These are phyloP conservation scores for Dicranocentrus wangi DNA, from an alignment of 2,888 invertebrate genomes.

Conservation along the genomic window DNA sequence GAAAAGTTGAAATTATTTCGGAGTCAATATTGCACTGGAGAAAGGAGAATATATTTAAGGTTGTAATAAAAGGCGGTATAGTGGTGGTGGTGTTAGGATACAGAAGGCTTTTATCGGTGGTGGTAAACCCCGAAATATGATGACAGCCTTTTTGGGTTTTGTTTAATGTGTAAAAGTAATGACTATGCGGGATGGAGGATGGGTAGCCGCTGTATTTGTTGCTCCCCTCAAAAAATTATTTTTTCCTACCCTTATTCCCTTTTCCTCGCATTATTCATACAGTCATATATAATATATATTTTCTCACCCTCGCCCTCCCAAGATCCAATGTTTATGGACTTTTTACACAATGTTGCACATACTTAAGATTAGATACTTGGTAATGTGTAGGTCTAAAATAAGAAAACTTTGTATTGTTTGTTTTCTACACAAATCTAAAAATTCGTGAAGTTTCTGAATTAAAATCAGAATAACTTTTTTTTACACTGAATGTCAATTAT, in stretches of 20 bases:
- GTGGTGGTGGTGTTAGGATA: conserved; percentile 18
- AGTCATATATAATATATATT: conserved; percentile 36
- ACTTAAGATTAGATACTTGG: too few relatives aligned
- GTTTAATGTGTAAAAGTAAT: conserved; percentile 33
- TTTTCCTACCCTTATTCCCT: conserved; percentile 17
- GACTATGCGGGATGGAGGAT: not conserved
- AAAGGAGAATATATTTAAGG: conserved; percentile 22
- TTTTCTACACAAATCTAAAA: too few relatives aligned
- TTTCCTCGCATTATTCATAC: conserved; percentile 24
- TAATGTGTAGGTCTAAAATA: too few relatives aligned
- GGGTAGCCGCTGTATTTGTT: not conserved
- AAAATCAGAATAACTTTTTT: too few relatives aligned
- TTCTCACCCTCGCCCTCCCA: conserved; percentile 8
- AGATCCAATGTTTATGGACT: too few relatives aligned
- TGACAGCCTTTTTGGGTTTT: conserved; percentile 56
- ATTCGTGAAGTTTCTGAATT: too few relatives aligned
- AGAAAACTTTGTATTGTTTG: too few relatives aligned
- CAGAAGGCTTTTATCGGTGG: conserved; percentile 14
- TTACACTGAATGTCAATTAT: too few relatives aligned
- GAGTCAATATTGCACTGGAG: conserved; percentile 33
- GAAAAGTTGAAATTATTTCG: conserved; percentile 32
- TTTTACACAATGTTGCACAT: too few relatives aligned
- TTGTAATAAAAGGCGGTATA: conserved; percentile 7
- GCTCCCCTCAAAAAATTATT: conserved; percentile 19
- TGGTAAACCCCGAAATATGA: conserved; percentile 45